Percentiles rank a stretch among this genome's conserved stretches.
Evolutionary conservation across 2,888 invertebrate genomes (phyloP).

Genomic region (Amorpha juglandis): DNA sequence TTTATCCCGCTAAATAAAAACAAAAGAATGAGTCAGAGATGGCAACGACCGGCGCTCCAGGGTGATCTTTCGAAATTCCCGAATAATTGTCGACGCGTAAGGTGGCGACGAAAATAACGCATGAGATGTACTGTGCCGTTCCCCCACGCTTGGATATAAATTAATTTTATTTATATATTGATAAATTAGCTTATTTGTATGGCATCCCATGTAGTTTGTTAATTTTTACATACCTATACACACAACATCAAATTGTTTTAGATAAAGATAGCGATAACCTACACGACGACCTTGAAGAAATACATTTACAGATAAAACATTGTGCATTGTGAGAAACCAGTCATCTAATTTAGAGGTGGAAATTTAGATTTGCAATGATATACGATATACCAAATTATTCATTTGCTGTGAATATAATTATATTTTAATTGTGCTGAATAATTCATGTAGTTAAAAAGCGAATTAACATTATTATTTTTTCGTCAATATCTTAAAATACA

Average conservation of each 20-base stretch:
- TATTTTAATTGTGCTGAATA: too few relatives aligned
- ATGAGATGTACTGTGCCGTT: constrained; percentile 65
- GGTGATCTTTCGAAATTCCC: constrained; percentile 83
- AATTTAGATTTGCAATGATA: too few relatives aligned
- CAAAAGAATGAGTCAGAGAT: constrained; percentile 79
- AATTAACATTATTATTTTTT: too few relatives aligned
- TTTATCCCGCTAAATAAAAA: constrained; percentile 49
- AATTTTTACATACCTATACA: constrained; percentile 29
- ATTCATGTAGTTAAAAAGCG: too few relatives aligned
- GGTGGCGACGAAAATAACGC: constrained; percentile 79
- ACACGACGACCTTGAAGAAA: not conserved
- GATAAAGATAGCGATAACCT: not conserved
- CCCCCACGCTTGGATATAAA: constrained; percentile 69
- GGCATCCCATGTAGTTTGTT: constrained; percentile 43
- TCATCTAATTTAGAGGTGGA: too few relatives aligned
- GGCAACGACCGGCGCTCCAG: constrained; percentile 76
- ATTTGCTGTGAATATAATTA: too few relatives aligned
- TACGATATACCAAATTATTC: too few relatives aligned
- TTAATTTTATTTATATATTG: constrained; percentile 81
- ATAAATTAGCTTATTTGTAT: constrained; percentile 74
- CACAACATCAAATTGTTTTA: not conserved
- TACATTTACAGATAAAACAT: not conserved
- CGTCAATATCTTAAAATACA: too few relatives aligned
- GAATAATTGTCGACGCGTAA: constrained; percentile 81
- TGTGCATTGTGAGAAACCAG: too few relatives aligned